phyloP scores from a whole-genome alignment of 2,113 vertebrate species.

The Stictonetta naevosa region DNA sequence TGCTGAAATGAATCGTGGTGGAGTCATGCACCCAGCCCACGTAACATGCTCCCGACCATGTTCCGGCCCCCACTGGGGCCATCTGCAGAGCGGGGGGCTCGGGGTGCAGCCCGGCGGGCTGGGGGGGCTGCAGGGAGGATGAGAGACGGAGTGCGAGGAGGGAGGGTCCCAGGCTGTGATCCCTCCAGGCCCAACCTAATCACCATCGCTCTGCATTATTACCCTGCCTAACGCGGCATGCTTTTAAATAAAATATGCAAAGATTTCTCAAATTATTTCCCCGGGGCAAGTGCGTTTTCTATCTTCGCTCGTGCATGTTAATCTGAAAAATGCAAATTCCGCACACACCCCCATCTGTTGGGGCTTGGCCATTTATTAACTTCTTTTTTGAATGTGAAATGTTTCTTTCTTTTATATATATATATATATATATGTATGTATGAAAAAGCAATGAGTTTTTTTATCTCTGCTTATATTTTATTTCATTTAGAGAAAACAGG shows the following conservation, averaged over 20 bases:
- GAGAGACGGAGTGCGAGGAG: neutral
- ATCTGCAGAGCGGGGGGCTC: neutral
- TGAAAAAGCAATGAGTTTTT: conserved; percentile 28
- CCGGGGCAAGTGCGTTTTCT: conserved; percentile 72
- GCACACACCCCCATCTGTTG: conserved; percentile 69
- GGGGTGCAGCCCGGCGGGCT: neutral
- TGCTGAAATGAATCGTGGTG: too few relatives aligned
- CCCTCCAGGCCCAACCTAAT: conserved; percentile 80
- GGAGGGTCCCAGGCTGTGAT: conserved; percentile 41
- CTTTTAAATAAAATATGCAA: conserved; percentile 89
- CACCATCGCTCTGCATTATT: conserved; percentile 80
- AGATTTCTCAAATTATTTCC: conserved; percentile 85
- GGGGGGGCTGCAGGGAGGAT: neutral
- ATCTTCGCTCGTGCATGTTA: conserved; percentile 79
- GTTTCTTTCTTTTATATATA: conserved; percentile 9
- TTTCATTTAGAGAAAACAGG: conserved; percentile 45
- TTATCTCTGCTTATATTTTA: conserved; percentile 26
- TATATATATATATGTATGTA: neutral
- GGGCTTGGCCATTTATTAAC: conserved; percentile 76
- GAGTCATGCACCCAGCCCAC: too few relatives aligned
- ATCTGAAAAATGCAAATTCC: conserved; percentile 85
- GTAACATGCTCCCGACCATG: fast-evolving
- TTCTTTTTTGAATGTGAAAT: conserved; percentile 45
- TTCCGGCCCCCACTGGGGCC: fast-evolving
- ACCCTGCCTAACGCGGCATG: conserved; percentile 78